These are phyloP conservation scores for Pachyuromys duprasi DNA, from an alignment of 2,797 vertebrate genomes.

Conservation along the genomic window DNA sequence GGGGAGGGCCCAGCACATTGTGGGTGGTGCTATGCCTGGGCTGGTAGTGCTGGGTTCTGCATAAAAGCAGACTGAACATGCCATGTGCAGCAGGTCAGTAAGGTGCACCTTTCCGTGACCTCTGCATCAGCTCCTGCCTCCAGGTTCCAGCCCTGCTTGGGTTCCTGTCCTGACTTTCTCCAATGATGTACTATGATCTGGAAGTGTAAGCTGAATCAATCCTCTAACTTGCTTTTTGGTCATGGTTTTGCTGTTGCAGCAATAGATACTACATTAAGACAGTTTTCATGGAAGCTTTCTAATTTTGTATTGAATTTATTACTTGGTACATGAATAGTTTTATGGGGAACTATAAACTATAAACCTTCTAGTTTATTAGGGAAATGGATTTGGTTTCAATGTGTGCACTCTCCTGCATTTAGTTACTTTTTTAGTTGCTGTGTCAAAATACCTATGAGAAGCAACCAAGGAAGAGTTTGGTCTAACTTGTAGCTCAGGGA, in stretches of 20 bases:
- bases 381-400: not conserved
- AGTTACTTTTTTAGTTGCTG: not conserved
- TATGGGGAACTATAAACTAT: not conserved
- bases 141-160: not conserved
- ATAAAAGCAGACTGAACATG: not conserved
- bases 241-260: not conserved
- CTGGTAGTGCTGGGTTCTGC: not conserved
- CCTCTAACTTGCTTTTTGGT: not conserved
- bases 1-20: not conserved
- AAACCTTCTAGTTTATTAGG: too few species aligned
- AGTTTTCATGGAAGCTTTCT: not conserved
- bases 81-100: not conserved
- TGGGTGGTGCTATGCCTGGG: not conserved
- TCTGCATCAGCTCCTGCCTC: not conserved
- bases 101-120: not conserved
- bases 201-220: not conserved
- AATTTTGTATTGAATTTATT: not conserved
- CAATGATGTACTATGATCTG: not conserved
- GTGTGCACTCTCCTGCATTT: not conserved
- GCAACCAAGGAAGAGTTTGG: not conserved
- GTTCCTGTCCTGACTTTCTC: not conserved
- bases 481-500: not conserved
- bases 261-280: not conserved
- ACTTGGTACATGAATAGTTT: too few species aligned
- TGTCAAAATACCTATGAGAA: not conserved